These are phyloP conservation scores for Drosophila neocordata DNA, from an alignment of 1,140 invertebrate genomes.

Conservation along the genomic window DNA sequence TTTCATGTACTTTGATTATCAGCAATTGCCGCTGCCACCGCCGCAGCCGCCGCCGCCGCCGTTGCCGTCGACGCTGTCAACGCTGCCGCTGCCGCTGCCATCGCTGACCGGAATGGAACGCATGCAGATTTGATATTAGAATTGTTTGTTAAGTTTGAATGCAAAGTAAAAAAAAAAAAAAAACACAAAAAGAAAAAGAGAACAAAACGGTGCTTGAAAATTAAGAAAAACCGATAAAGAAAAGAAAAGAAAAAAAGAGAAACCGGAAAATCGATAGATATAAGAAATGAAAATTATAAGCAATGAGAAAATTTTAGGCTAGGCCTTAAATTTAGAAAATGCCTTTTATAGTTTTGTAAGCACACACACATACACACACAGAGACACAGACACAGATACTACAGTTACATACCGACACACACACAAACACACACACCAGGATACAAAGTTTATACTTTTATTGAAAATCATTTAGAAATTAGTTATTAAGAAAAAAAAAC, in stretches of 20 bases:
- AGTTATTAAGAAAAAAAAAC: neutral
- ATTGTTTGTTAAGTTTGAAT: constrained; percentile 28
- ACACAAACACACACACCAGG: neutral
- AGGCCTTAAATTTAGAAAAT: constrained; percentile 17
- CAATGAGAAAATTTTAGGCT: constrained; percentile 10
- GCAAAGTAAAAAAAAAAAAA: too few species aligned
- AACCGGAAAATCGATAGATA: neutral
- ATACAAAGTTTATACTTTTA: constrained; percentile 20
- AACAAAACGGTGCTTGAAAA: constrained; percentile 9
- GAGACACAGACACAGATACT: neutral
- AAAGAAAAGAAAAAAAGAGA: neutral
- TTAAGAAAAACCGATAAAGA: neutral
- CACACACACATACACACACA: neutral
- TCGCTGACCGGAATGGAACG: neutral
- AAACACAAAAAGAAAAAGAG: neutral
- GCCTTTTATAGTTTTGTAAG: constrained; percentile 15
- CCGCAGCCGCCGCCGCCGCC: neutral
- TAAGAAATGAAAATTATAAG: neutral
- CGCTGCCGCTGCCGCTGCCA: neutral
- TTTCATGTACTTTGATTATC: constrained; percentile 81
- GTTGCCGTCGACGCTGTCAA: neutral
- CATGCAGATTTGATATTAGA: constrained; percentile 10
- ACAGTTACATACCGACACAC: neutral
- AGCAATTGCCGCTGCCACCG: constrained; percentile 26
- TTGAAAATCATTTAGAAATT: constrained; percentile 10